Conservation (phyloP, 1,140 invertebrate species). For the Oedothorax gibbosus region DNA sequence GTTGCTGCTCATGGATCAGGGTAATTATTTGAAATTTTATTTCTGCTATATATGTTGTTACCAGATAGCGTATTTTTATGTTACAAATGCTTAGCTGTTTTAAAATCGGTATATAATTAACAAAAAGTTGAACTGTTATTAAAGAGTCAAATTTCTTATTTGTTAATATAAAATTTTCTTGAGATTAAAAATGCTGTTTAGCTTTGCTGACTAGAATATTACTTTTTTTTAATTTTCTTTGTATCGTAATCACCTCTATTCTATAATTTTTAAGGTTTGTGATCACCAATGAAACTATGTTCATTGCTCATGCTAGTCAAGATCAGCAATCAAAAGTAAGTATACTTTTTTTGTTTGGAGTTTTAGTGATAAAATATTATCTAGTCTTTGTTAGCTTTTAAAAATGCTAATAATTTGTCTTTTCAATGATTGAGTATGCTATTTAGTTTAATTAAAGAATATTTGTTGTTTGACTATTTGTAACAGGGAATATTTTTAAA, state of each 20-base stretch:
- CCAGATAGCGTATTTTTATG: background rate
- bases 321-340: slow-evolving; percentile 71
- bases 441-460: too few relatives aligned
- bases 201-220: too few relatives aligned
- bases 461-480: too few relatives aligned
- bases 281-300: slow-evolving; percentile 86
- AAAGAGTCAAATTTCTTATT: too few relatives aligned
- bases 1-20: slow-evolving; percentile 81
- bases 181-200: background rate
- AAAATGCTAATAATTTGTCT: too few relatives aligned
- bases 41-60: background rate
- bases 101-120: background rate
- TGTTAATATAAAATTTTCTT: too few relatives aligned
- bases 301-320: slow-evolving; percentile 79
- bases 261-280: slow-evolving; percentile 74
- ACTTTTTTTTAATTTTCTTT: background rate
- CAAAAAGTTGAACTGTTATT: too few relatives aligned
- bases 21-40: slow-evolving; percentile 66
- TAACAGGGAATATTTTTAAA: too few relatives aligned
- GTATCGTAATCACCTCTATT: background rate
- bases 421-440: too few relatives aligned
- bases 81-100: background rate
- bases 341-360: background rate
- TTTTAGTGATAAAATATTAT: background rate
- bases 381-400: too few relatives aligned